These are phyloP conservation scores for Cotesia chilonis DNA, from an alignment of 1,140 invertebrate species.

Conservation along the genomic window DNA sequence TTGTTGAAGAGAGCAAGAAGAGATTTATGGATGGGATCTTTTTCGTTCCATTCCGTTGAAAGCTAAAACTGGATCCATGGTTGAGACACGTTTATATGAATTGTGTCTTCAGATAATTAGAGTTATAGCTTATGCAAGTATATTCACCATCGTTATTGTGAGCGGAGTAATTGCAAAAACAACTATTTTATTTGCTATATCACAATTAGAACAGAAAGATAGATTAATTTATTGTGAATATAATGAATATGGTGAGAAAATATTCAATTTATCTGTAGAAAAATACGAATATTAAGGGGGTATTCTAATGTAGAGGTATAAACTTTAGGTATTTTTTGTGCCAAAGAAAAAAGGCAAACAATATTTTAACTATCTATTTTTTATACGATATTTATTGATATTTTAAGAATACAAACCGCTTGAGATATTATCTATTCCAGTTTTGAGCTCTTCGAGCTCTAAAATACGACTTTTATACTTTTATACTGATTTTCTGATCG, in stretches of 20 bases:
- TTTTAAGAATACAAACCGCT: no score
- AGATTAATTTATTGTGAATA: conserved; percentile 79
- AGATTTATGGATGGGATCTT: conserved; percentile 91
- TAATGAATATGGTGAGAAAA: conserved; percentile 71
- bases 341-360: no score
- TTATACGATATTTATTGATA: no score
- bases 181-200: conserved; percentile 85
- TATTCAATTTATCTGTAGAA: no score
- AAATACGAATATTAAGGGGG: no score
- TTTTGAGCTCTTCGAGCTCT: no score
- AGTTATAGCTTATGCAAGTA: conserved; percentile 79
- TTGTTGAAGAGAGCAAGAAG: conserved; percentile 55
- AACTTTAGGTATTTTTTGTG: no score
- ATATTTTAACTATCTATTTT: no score
- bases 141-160: conserved; percentile 80
- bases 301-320: no score
- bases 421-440: no score
- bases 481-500: no score
- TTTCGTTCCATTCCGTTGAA: conserved; percentile 85
- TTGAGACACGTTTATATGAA: conserved; percentile 82
- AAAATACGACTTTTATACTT: no score
- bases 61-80: conserved; percentile 83
- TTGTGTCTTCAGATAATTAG: conserved; percentile 82
- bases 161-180: conserved; percentile 83
- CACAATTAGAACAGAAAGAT: conserved; percentile 78